Evolutionary conservation across 2,888 invertebrate genomes (phyloP), one percentile per base, ranked within the genome.

Genomic region (Hirtodrosophila confusa): DNA sequence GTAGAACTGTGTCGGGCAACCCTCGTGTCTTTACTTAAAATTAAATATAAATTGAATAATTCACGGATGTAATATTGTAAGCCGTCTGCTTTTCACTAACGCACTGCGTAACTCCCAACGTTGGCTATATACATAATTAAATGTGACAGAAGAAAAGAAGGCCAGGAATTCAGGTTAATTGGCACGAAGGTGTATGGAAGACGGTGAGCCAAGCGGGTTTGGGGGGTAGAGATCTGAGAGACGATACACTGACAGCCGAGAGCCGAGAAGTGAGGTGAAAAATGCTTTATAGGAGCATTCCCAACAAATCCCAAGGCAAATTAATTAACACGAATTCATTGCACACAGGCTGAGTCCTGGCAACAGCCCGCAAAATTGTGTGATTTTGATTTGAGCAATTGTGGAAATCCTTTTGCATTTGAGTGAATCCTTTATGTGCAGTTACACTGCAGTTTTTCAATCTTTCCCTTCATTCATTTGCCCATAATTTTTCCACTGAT

Each of bases 91-190:
- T 12, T 5, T 29, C 5, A 11, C 11, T 8, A 35, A 24, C 36
- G 11, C 31, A 54, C 54, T 54, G 29, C 29, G 31, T 35, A 49
- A 29, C 23, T 12, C 3, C 7, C n/a, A 11, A 2, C 17, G 27
- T n/a, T 33, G 49, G 11, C 4, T 7, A 27, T 39, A 11, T 40
- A 36, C 31, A 31, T 40, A 61, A 12, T 27, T 29, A 6, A 37
- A 39, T 40, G 51, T 29, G 40, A 48, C 36, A n/a, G 53, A 23
- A 45, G 12, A 54, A 65, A 54, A 39, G 39, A 61, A 24, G 31
- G 27, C 24, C n/a, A 12, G 12, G 11, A 61, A 69, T 56, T 45
- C 24, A 44, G 68, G 64, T 69, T 67, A 79, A 83, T 80, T 83
- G 68, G 43, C 63, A 65, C 55, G 47, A 65, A 74, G 63, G 31